Conservation (phyloP, 2,888 invertebrate species). For the Heliconius hortense region DNA sequence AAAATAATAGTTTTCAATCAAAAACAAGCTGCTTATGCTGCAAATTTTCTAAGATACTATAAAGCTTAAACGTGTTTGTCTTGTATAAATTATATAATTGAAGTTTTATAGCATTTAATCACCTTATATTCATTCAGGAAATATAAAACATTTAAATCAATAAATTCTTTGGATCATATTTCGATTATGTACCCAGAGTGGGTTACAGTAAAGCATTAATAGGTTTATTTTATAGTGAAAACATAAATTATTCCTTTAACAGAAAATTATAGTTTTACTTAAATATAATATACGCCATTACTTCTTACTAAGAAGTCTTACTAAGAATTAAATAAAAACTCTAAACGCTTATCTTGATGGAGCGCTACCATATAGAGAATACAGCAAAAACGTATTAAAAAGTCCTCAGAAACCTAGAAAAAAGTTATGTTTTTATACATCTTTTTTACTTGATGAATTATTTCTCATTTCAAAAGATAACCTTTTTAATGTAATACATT, state of each 20-base stretch:
- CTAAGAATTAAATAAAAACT: slow-evolving; percentile 32
- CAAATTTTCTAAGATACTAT: too few relatives aligned
- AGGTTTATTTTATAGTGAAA: neutral
- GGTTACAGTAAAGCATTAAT: neutral
- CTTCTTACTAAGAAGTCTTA: too few relatives aligned
- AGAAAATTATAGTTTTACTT: slow-evolving; percentile 9
- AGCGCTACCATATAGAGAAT: slow-evolving; percentile 37
- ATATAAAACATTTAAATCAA: neutral
- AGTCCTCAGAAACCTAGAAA: slow-evolving; percentile 27
- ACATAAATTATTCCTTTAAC: neutral
- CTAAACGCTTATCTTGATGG: slow-evolving; percentile 41
- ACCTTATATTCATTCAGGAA: neutral
- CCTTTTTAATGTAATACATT: neutral
- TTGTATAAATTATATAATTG: too few relatives aligned
- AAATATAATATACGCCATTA: slow-evolving; percentile 8
- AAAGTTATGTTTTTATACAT: slow-evolving; percentile 16
- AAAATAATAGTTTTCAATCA: too few relatives aligned
- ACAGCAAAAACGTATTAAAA: slow-evolving; percentile 36
- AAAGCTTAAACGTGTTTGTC: too few relatives aligned
- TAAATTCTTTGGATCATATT: neutral
- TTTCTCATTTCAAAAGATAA: neutral
- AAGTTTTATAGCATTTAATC: neutral
- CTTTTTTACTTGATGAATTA: neutral
- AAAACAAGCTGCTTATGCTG: too few relatives aligned
- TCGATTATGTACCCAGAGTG: neutral